Conservation (phyloP, 2,888 invertebrate genomes). For the Synanthedon tipuliformis region DNA sequence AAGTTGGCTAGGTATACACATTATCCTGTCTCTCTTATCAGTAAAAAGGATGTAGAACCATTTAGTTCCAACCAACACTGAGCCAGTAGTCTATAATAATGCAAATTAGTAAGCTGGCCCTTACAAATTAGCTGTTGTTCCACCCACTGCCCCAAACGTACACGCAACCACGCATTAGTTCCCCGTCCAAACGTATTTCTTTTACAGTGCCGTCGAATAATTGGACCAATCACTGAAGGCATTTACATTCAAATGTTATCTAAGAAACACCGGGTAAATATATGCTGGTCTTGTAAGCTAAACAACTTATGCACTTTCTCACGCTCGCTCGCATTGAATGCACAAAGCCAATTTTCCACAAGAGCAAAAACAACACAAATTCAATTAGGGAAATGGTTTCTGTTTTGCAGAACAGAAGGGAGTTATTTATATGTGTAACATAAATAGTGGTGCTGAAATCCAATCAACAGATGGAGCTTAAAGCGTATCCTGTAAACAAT, state of each 20-base stretch:
- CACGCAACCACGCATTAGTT: slow-evolving; percentile 14
- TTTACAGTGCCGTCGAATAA: slow-evolving; percentile 2
- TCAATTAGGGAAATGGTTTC: slow-evolving; percentile 61
- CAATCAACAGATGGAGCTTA: slow-evolving; percentile 43
- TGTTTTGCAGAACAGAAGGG: slow-evolving; percentile 41
- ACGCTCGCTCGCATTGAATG: slow-evolving; percentile 43
- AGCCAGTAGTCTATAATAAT: slow-evolving; percentile 8
- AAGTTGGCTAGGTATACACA: too few relatives aligned
- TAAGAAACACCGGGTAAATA: slow-evolving; percentile 28
- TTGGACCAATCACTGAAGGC: slow-evolving; percentile 20
- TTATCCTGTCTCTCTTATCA: neutral
- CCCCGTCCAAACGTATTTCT: slow-evolving; percentile 8
- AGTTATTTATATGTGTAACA: slow-evolving; percentile 44
- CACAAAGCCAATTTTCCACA: slow-evolving; percentile 59
- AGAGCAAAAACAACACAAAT: slow-evolving; percentile 60
- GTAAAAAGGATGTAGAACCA: neutral
- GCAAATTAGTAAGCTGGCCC: slow-evolving; percentile 12
- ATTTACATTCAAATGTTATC: slow-evolving; percentile 28
- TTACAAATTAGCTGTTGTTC: slow-evolving; percentile 15
- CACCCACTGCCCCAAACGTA: slow-evolving; percentile 4
- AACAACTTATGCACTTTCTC: slow-evolving; percentile 48
- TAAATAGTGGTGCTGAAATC: slow-evolving; percentile 39
- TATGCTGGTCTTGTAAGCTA: slow-evolving; percentile 29
- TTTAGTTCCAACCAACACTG: neutral
- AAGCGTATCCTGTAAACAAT: neutral